phyloP scores from a whole-genome alignment of 1,140 invertebrate genomes.

The Drosophila yakuba region DNA sequence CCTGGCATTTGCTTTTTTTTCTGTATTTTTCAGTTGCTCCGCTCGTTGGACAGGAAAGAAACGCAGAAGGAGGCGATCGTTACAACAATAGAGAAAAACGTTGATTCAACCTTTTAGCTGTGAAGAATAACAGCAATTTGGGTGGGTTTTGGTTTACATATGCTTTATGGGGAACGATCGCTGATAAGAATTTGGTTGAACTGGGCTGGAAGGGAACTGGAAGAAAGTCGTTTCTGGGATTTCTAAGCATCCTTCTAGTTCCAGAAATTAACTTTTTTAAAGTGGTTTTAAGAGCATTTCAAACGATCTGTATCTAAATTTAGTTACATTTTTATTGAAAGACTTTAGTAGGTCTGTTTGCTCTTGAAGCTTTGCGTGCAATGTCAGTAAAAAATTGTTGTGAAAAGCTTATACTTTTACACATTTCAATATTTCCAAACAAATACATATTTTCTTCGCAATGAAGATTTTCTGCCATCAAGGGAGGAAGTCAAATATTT shows the following conservation, averaged over 20 bases:
- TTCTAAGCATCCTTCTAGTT: constrained; percentile 1
- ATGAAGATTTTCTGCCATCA: constrained; percentile 4
- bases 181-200: constrained; percentile 39
- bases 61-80: constrained; percentile 37
- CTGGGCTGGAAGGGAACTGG: constrained; percentile 24
- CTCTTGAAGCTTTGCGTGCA: neutral
- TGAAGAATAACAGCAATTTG: constrained; percentile 50
- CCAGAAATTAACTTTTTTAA: neutral
- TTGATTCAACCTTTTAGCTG: constrained; percentile 36
- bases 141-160: constrained; percentile 41
- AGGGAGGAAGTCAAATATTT: neutral
- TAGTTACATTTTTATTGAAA: neutral
- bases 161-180: constrained; percentile 59
- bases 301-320: no score
- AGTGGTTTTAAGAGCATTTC: no score
- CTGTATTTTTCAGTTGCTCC: constrained; percentile 28
- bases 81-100: constrained; percentile 36
- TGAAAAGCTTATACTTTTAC: constrained; percentile 1
- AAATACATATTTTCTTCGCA: neutral
- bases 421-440: constrained; percentile 10
- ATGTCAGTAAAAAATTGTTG: constrained; percentile 4
- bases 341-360: neutral
- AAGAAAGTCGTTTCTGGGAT: constrained; percentile 34
- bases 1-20: constrained; percentile 58
- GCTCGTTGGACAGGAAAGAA: constrained; percentile 47